phyloP scores from a whole-genome alignment of 2,113 vertebrate genomes.

The Accipiter virgatus region DNA sequence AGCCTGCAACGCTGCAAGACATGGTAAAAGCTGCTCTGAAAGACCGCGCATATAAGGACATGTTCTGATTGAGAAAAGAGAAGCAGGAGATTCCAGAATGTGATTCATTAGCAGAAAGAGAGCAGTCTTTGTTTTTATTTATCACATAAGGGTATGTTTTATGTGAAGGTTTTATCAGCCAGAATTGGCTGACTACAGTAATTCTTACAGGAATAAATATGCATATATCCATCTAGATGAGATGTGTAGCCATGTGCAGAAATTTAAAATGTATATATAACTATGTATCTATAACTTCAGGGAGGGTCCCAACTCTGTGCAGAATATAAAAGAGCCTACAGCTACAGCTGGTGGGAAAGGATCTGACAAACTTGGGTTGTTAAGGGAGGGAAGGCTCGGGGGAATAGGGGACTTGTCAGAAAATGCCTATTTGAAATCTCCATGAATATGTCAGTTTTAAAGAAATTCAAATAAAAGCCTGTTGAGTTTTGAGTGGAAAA shows the following conservation, averaged over 20 bases:
- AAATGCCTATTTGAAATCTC: conserved; percentile 40
- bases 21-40: background rate
- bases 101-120: conserved; percentile 53
- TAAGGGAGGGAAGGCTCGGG: background rate
- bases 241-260: background rate
- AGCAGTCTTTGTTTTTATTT: conserved; percentile 63
- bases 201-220: conserved; percentile 33
- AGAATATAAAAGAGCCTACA: background rate
- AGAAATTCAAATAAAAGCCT: conserved; percentile 50
- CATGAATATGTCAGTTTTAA: conserved; percentile 35
- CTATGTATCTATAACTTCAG: background rate
- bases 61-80: background rate
- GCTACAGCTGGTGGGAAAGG: conserved; percentile 28
- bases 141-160: conserved; percentile 49
- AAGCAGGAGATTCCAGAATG: background rate
- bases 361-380: background rate
- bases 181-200: conserved; percentile 22
- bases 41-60: background rate
- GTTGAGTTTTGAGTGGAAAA: conserved; percentile 20
- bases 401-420: conserved; percentile 30
- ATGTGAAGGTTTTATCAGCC: conserved; percentile 27
- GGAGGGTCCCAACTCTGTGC: background rate
- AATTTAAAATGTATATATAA: background rate
- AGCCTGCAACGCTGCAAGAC: background rate
- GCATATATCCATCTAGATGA: conserved; percentile 45